Percentiles rank a stretch among this genome's conserved stretches.
phyloP scores from a whole-genome alignment of 2,888 invertebrate species.

The Himalopsyche anomala region DNA sequence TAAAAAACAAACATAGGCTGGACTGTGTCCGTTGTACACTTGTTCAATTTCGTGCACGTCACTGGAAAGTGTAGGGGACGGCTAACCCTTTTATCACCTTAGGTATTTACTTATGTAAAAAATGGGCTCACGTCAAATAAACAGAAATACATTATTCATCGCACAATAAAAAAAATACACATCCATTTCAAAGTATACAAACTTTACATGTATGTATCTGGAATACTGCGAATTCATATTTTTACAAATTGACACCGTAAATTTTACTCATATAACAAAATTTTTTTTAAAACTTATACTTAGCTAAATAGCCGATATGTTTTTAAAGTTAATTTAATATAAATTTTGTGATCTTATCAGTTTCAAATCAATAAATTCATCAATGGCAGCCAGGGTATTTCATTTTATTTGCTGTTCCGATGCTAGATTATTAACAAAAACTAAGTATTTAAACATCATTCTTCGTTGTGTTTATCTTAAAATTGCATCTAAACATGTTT shows the following conservation, averaged over 20 bases:
- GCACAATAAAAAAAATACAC: constrained; percentile 18
- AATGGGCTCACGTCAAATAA: constrained; percentile 31
- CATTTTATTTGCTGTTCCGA: too few relatives aligned
- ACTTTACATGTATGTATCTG: neutral
- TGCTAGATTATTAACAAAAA: too few relatives aligned
- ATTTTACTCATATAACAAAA: too few relatives aligned
- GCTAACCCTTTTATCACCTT: constrained; percentile 30
- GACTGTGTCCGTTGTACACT: constrained; percentile 5
- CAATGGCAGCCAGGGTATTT: too few relatives aligned
- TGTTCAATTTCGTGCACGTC: constrained; percentile 41
- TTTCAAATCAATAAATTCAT: too few relatives aligned
- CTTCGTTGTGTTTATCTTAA: too few relatives aligned
- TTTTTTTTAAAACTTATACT: too few relatives aligned
- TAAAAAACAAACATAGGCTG: constrained; percentile 14
- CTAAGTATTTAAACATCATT: too few relatives aligned
- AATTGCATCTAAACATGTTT: too few relatives aligned
- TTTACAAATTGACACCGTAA: neutral
- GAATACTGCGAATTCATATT: neutral
- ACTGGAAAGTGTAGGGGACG: neutral
- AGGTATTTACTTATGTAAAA: constrained; percentile 15
- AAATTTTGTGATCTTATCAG: too few relatives aligned
- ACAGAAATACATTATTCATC: constrained; percentile 34
- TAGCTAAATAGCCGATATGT: too few relatives aligned
- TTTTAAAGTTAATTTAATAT: too few relatives aligned
- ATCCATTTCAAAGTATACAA: neutral